Base-by-base conservation (phyloP, 2,888 invertebrate species). In the Epinotia demarniana region DNA sequence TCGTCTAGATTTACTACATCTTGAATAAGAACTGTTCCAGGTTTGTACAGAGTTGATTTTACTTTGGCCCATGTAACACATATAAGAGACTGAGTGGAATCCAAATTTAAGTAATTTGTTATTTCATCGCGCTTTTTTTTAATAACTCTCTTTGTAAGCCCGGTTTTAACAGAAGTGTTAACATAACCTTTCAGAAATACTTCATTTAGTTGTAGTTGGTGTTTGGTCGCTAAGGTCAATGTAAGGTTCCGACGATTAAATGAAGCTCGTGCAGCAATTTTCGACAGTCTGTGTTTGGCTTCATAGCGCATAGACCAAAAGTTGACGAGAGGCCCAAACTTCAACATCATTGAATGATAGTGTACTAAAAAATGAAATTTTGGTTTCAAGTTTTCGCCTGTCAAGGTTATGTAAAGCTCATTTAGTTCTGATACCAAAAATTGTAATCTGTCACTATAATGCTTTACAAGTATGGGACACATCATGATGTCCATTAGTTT, bases 181-280 rank as follows among this genome's bases (percentile, higher is more conserved):
- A 75, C 71, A 53, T 12, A 55, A 9, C 66, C 73, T 64, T 73
- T 73, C 11, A 77, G 1, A 61, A 77, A 77, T 18, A 73, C 19
- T 13, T 77, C 43, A 61, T 77, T 75, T 13, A 77, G n/a, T 55
- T 77, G 75, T 27, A 77, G 60, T 39, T 77, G 77, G 49, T 76
- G 73, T 73, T 77, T 77, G 9, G 13, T 76, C 2, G 77, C 77
- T 9, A 77, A 18, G 8, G 61, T 63, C 55, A 67, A n/a, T 19
- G 76, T 73, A 58, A 78, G n/a, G 67, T 78, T 78, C 11, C 72
- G 69, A n/a, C 76, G 67, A 69, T 73, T 78, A 73, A 58, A 70
- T n/a, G 73, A 68, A 13, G 76, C 67, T 62, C 73, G 61, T 46
- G 76, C 77, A 63, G 73, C 66, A 58, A 77, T 77, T 77, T 77